Percentiles rank a stretch among this genome's conserved stretches.
Conservation (phyloP, 2,797 vertebrate species). For the Euphonia xanthogaster region DNA sequence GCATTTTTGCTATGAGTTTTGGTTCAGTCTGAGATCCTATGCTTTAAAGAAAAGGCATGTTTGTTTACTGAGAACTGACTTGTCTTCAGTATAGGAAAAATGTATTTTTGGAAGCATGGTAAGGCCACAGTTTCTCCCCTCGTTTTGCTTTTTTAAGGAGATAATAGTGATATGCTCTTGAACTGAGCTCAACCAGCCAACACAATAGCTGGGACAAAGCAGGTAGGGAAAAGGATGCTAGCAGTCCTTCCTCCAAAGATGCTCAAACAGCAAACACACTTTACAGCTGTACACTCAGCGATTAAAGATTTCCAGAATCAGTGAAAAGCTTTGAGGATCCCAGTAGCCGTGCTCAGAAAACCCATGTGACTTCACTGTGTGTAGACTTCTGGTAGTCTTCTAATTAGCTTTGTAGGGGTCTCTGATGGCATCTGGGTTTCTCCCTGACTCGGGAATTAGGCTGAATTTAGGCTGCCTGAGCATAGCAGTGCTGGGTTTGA, state of each 20-base stretch:
- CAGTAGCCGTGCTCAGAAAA: neutral
- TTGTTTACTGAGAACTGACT: neutral
- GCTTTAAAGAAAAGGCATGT: neutral
- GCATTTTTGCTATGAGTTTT: slow-evolving; percentile 8
- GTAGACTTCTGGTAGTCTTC: neutral
- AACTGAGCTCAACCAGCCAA: neutral
- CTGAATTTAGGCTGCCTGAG: neutral
- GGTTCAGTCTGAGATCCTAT: neutral
- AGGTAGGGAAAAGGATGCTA: neutral
- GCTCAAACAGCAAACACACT: neutral
- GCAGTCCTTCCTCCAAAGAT: neutral
- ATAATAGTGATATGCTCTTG: neutral
- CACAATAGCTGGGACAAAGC: neutral
- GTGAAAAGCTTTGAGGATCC: neutral
- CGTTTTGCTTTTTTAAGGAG: neutral
- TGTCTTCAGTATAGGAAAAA: neutral
- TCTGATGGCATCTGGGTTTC: slow-evolving; percentile 9
- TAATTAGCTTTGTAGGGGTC: slow-evolving; percentile 16
- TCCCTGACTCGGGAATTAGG: neutral
- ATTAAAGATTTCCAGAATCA: neutral
- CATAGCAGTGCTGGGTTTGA: neutral
- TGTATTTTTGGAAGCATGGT: neutral
- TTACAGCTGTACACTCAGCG: neutral
- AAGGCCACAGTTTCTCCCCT: neutral
- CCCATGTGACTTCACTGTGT: neutral